Evolutionary conservation across 1,140 invertebrate species (phyloP).

Genomic region (Eurosta solidaginis): DNA sequence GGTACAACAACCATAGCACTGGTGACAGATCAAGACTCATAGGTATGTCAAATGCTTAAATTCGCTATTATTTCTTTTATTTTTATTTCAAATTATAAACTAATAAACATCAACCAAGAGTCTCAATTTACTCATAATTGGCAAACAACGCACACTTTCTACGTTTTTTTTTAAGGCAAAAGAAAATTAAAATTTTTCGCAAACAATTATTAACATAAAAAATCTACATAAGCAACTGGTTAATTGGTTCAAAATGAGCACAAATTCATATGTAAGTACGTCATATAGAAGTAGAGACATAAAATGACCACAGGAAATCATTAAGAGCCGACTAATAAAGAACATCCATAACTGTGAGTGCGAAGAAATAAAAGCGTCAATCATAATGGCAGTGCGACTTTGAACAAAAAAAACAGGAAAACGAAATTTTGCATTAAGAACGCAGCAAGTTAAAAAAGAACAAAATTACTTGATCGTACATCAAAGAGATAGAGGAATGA

Average conservation of each 20-base stretch:
- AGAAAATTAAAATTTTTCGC: neutral
- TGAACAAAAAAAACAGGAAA: neutral
- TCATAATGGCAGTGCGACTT: neutral
- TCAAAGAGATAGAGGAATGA: no score
- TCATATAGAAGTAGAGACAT: neutral
- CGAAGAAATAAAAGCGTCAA: neutral
- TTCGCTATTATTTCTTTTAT: no score
- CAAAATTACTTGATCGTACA: no score
- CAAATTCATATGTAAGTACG: neutral
- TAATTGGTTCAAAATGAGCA: neutral
- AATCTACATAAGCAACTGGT: neutral
- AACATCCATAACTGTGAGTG: slow-evolving; percentile 2
- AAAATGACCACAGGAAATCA: slow-evolving; percentile 23
- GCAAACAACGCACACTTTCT: neutral
- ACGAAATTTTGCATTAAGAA: neutral
- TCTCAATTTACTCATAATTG: neutral
- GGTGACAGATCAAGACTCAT: no score
- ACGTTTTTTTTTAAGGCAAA: neutral
- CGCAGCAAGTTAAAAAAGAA: no score
- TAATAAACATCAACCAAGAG: no score
- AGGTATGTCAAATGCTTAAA: no score
- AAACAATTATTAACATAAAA: neutral
- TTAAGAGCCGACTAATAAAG: neutral
- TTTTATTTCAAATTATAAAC: no score
- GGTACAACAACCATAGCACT: no score